Conservation (phyloP, 2,888 invertebrate genomes). For the Drosophila austrosaltans region DNA sequence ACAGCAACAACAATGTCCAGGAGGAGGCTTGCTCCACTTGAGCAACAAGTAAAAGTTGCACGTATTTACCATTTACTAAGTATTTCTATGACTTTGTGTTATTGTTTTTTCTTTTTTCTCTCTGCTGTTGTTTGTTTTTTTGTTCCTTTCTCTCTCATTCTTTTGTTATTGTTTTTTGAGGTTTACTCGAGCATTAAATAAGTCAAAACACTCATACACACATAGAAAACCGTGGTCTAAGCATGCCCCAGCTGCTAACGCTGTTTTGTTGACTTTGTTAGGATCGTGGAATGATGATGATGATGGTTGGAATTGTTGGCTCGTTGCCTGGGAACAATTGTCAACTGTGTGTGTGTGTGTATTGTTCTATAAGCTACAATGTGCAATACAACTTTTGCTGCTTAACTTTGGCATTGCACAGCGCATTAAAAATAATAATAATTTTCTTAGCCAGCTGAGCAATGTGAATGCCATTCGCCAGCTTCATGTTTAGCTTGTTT, state of each 20-base stretch:
- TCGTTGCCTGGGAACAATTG: constrained; percentile 59
- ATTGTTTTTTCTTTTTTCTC: constrained; percentile 45
- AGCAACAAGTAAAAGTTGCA: constrained; percentile 69
- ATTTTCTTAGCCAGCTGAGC: constrained; percentile 54
- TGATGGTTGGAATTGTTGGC: constrained; percentile 11
- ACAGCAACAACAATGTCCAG: constrained; percentile 31
- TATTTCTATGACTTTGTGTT: constrained; percentile 67
- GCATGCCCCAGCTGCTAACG: constrained; percentile 11
- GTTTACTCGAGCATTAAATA: constrained; percentile 77
- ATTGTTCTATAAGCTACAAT: constrained; percentile 60
- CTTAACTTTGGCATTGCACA: constrained; percentile 51
- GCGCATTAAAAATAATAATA: constrained; percentile 52
- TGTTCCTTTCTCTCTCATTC: constrained; percentile 21
- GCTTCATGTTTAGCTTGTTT: constrained; percentile 23
- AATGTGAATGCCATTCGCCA: constrained; percentile 49
- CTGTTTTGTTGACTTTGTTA: constrained; percentile 11
- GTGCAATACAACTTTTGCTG: constrained; percentile 58
- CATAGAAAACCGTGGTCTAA: not conserved
- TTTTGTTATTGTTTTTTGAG: constrained; percentile 55
- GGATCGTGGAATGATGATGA: not conserved
- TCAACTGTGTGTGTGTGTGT: constrained; percentile 60
- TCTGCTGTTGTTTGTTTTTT: constrained; percentile 34
- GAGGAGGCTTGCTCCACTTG: constrained; percentile 19
- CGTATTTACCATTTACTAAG: constrained; percentile 73
- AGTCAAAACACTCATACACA: constrained; percentile 63